Conservation (phyloP, 2,797 vertebrate genomes). For the Ptychobarbus kaznakovi region DNA sequence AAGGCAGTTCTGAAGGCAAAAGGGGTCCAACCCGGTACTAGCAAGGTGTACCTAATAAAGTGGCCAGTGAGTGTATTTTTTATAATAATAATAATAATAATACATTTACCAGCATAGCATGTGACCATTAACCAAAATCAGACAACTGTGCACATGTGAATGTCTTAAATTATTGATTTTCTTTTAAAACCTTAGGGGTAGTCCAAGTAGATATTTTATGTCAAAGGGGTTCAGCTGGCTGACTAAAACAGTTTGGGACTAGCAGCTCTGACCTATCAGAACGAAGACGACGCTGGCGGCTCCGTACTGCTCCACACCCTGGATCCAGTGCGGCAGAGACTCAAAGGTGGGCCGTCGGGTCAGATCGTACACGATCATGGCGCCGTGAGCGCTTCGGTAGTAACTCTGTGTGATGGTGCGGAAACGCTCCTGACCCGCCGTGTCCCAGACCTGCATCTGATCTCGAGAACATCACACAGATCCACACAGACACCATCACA, state of each 20-base stretch:
- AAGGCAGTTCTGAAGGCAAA: too few species aligned
- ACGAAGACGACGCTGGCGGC: slow-evolving; percentile 89
- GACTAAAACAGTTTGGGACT: not conserved
- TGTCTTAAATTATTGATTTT: not conserved
- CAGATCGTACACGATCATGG: slow-evolving; percentile 95
- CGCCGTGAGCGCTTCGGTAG: slow-evolving; percentile 94
- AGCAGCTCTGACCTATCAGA: slow-evolving; percentile 85
- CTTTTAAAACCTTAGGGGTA: not conserved
- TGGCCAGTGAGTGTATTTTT: too few species aligned
- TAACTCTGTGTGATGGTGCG: slow-evolving; percentile 96
- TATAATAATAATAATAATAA: too few species aligned
- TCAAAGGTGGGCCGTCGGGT: slow-evolving; percentile 90
- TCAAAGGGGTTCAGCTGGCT: not conserved
- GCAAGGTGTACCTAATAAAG: too few species aligned
- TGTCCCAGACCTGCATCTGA: slow-evolving; percentile 98
- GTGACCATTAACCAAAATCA: not conserved
- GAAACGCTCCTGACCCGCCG: slow-evolving; percentile 97
- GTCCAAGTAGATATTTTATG: not conserved
- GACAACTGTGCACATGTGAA: not conserved
- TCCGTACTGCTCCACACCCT: slow-evolving; percentile 90
- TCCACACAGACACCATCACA: slow-evolving; percentile 2
- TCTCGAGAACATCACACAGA: slow-evolving; percentile 20
- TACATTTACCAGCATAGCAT: too few species aligned
- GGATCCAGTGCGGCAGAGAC: slow-evolving; percentile 93
- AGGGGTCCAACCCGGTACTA: too few species aligned